Evolutionary conservation across 2,888 invertebrate genomes (phyloP).

Genomic region (Junonia oenone): DNA sequence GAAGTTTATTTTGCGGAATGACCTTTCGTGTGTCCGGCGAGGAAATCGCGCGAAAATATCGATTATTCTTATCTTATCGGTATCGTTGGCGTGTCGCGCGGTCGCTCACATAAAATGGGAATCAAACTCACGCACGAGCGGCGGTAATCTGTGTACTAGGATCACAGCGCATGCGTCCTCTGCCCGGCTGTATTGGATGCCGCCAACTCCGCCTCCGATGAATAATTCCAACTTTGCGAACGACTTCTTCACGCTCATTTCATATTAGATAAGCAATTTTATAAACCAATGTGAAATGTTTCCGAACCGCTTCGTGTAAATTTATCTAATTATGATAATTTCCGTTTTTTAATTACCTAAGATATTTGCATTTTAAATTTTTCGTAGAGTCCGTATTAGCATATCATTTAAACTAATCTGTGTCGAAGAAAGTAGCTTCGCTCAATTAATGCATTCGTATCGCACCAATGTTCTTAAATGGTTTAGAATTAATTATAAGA

Average conservation of each 20-base stretch:
- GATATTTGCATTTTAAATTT: slow-evolving; percentile 10
- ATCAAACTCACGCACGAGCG: slow-evolving; percentile 51
- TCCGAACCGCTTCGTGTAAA: not conserved
- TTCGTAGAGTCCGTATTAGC: slow-evolving; percentile 14
- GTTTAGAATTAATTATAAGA: slow-evolving; percentile 26
- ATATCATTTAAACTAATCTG: slow-evolving; percentile 21
- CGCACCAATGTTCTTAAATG: slow-evolving; percentile 25
- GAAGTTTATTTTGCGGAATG: slow-evolving; percentile 36
- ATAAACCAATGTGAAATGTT: not conserved
- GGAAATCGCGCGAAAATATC: slow-evolving; percentile 72
- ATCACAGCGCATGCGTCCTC: slow-evolving; percentile 57
- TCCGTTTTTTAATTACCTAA: not conserved
- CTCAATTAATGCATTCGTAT: slow-evolving; percentile 30
- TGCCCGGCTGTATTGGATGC: slow-evolving; percentile 53
- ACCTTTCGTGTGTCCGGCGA: slow-evolving; percentile 68
- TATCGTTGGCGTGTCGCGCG: slow-evolving; percentile 58
- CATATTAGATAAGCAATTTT: not conserved
- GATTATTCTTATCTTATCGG: slow-evolving; percentile 48
- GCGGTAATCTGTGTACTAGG: slow-evolving; percentile 11
- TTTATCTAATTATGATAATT: not conserved
- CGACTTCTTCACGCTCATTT: slow-evolving; percentile 35
- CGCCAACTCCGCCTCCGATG: slow-evolving; percentile 60
- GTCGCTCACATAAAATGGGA: slow-evolving; percentile 50
- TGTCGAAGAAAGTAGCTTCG: slow-evolving; percentile 25
- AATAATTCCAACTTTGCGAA: slow-evolving; percentile 46